phyloP scores from a whole-genome alignment of 2,797 vertebrate genomes.

The Siniperca undulata region DNA sequence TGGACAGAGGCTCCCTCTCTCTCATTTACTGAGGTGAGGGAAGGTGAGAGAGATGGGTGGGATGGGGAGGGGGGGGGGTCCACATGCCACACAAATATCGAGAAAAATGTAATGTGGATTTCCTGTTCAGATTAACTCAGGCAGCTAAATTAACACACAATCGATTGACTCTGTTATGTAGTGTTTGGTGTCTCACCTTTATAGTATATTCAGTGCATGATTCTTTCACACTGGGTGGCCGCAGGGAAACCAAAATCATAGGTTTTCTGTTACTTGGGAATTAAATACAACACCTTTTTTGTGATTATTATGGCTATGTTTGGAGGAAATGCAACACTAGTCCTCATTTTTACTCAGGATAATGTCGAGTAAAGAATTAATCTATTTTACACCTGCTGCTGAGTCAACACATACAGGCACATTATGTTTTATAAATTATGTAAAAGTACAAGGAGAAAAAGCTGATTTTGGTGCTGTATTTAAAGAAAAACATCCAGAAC shows the following conservation, averaged over 20 bases:
- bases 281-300: slow-evolving; percentile 25
- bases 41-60: slow-evolving; percentile 49
- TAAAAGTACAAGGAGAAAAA: neutral
- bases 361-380: neutral
- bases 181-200: slow-evolving; percentile 6
- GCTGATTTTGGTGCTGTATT: neutral
- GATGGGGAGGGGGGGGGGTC: neutral
- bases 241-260: neutral
- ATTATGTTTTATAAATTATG: neutral
- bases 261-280: neutral
- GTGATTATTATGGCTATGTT: neutral
- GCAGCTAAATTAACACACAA: slow-evolving; percentile 27
- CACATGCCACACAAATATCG: neutral
- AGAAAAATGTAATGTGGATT: slow-evolving; percentile 12
- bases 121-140: slow-evolving; percentile 4
- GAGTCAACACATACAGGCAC: neutral
- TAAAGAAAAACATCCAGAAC: neutral
- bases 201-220: neutral
- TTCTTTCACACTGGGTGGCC: slow-evolving; percentile 2
- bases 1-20: slow-evolving; percentile 64
- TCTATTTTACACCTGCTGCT: neutral
- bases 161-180: neutral
- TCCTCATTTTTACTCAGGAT: neutral
- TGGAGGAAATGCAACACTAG: slow-evolving; percentile 5
- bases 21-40: slow-evolving; percentile 47